Base-by-base conservation (phyloP, 1,140 invertebrate species). In the Bombus polaris region DNA sequence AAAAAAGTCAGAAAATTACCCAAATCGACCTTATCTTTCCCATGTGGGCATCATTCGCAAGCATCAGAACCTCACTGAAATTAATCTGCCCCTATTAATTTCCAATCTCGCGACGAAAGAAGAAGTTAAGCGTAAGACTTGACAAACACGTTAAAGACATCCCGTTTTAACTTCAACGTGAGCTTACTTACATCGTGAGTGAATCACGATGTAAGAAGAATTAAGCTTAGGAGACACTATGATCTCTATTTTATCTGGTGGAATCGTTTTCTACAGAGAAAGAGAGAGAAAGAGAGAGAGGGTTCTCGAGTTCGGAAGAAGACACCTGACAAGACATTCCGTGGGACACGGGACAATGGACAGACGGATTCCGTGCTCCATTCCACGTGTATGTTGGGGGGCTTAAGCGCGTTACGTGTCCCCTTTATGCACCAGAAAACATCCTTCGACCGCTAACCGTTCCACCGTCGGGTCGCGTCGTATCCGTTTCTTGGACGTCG, bases 381-480 rank as follows among this genome's bases (percentile, higher is more conserved):
- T 83, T 70, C 66, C 42, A 42, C 22, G 57, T 28, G 57, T 44
- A 57, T 66, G 59, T 62, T 0, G 2, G 37, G 9, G 35, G n/a
- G 78, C 70, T 81, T 85, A 81, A 81, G 59, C 83, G 78, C 47
- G 84, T 85, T 73, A 73, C 83, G 53, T 80, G 83, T 85, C 57
- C 59, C 71, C 70, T 75, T 81, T 66, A 22, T 70, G 78, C 77
- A 53, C 42, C 37, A 42, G 42, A 75, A 81, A 81, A 85, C 78
- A 81, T 81, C 59, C 68, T 39, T 15, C 18, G 32, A 32, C 39
- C 35, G n/a, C n/a, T 12, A 35, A 10, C 37, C 39, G 25, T 13
- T 32, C 9, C n/a, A 32, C 42, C 12, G 59, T n/a, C 28, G 18
- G 18, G n/a, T n/a, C 12, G 62, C 62, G 32, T 25, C 32, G 59